Evolutionary conservation across 1,140 invertebrate genomes (phyloP).

Genomic region (Dinothrombium tinctorium): DNA sequence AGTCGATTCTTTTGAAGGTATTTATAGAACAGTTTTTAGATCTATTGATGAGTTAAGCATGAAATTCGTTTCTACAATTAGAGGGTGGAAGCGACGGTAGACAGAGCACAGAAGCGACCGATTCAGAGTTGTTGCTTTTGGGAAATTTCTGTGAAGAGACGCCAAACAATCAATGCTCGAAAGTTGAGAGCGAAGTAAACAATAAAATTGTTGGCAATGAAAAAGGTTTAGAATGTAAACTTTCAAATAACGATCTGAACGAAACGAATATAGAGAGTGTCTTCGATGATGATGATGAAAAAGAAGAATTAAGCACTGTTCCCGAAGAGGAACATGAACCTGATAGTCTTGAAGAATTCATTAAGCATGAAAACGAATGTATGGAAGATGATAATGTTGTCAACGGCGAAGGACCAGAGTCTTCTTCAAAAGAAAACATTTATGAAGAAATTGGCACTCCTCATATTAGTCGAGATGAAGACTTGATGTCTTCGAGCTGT

Average conservation of each 20-base stretch:
- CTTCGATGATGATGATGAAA: background rate
- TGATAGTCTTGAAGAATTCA: slow-evolving; percentile 3
- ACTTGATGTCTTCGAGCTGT: too few species aligned
- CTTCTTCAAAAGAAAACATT: too few species aligned
- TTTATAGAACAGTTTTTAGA: too few species aligned
- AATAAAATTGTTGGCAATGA: too few species aligned
- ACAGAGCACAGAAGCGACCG: too few species aligned
- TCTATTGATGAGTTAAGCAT: too few species aligned
- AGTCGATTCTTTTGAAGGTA: slow-evolving; percentile 1
- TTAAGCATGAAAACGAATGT: slow-evolving; percentile 6
- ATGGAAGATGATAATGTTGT: background rate
- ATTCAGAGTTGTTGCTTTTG: too few species aligned
- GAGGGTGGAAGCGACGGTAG: background rate
- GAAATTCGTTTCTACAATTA: background rate
- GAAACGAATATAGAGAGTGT: background rate
- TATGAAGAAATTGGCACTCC: too few species aligned
- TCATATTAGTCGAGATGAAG: too few species aligned
- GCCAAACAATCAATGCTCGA: background rate
- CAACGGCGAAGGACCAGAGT: background rate
- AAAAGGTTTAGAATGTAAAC: too few species aligned
- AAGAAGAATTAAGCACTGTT: background rate
- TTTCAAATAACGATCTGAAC: too few species aligned
- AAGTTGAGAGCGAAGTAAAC: background rate
- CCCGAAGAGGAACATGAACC: background rate
- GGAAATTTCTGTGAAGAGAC: background rate